Evolutionary conservation across 2,888 invertebrate genomes (phyloP), one percentile per base, ranked within the genome.

Genomic region (Lasioglossum pauxillum): DNA sequence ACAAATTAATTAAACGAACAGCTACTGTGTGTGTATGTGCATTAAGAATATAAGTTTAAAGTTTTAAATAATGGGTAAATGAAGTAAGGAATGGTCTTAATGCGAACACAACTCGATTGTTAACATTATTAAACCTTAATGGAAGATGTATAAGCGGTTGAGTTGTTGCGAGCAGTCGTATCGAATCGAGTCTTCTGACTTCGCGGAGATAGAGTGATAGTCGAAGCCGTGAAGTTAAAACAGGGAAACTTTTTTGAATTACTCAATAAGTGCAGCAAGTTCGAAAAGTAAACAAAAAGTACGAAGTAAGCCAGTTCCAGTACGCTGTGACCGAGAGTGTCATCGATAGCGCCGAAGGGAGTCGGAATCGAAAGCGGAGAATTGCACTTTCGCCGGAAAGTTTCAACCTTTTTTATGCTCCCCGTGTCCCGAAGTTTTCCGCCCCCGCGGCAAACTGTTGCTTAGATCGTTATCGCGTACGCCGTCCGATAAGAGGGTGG

Each of bases 381-480:
- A 88, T 91, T 84, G 85, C 86, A 88, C 91, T 91, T 90, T 90
- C 90, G 69, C 88, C 82, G 83, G 80, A 89, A 92, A 92, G 90
- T 92, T 92, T 82, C 75, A 83, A 86, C 86, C 85, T 89, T 90
- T 90, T 92, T 92, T 90, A 89, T 80, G 82, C 83, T 80, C 76
- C 83, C 80, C 77, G 88, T 84, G 84, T 84, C 80, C 86, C 89
- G 87, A 91, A 92, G 88, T 90, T 91, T 91, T 83, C 88, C 85
- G 53, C 75, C 69, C 84, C 80, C 86, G 85, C 86, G 88, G 88
- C 93, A 93, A 93, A 93, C 93, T 93, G 93, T 93, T 93, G 93
- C 93, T 93, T 93, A 92, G 92, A 93, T 93, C 93, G 92, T 92
- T 93, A 93, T 93, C 92, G 90, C 90, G 89, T 88, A 88, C 90